A percentile compares a stretch with the other conserved stretches of the same genome.
Conservation (phyloP, 2,888 invertebrate genomes). For the Pandemis corylana region DNA sequence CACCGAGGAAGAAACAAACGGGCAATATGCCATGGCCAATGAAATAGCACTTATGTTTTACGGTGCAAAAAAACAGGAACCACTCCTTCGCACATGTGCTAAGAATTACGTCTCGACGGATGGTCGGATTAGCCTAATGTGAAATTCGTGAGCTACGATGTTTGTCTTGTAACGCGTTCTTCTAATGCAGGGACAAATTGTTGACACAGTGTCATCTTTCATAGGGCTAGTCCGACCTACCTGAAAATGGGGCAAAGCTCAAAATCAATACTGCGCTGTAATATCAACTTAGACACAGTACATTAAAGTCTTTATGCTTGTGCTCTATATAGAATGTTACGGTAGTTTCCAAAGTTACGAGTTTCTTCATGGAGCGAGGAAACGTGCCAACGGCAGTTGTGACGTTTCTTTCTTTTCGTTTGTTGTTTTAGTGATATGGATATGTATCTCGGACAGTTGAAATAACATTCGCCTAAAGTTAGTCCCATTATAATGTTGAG, state of each 20-base stretch:
- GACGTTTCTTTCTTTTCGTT: conserved; percentile 61
- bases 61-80: conserved; percentile 70
- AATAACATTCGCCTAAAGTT: conserved; percentile 62
- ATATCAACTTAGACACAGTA: conserved; percentile 51
- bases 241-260: conserved; percentile 65
- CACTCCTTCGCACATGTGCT: conserved; percentile 69
- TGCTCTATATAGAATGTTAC: conserved; percentile 26
- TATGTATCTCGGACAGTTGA: conserved; percentile 75
- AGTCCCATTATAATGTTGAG: not conserved
- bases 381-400: conserved; percentile 73
- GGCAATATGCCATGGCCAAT: conserved; percentile 70
- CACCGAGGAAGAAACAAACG: conserved; percentile 53
- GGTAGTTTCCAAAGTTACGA: conserved; percentile 57
- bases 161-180: conserved; percentile 77
- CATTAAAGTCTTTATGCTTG: conserved; percentile 43
- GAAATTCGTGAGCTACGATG: conserved; percentile 78
- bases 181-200: conserved; percentile 80
- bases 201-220: conserved; percentile 82
- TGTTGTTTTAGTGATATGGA: conserved; percentile 65
- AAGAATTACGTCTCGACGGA: conserved; percentile 75
- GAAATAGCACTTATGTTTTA: conserved; percentile 79
- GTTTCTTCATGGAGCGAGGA: conserved; percentile 66
- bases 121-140: conserved; percentile 79
- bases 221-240: conserved; percentile 69
- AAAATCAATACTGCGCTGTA: conserved; percentile 51